phyloP scores from a whole-genome alignment of 2,888 invertebrate genomes.

The Aproaerema taeniolella region DNA sequence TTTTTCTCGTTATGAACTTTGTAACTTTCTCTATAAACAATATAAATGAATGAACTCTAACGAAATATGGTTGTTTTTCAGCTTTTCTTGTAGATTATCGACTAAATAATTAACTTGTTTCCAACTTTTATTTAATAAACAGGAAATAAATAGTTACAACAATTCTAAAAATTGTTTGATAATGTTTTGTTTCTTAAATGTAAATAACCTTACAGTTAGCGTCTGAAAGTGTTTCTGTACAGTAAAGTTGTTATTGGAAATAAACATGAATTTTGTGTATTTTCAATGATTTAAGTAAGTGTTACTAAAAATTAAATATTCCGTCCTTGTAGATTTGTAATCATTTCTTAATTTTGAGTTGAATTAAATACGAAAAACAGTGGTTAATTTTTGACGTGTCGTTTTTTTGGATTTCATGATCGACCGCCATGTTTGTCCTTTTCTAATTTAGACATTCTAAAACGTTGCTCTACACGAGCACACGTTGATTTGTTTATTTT shows the following conservation, averaged over 20 bases:
- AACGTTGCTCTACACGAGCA: too few relatives aligned
- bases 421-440: constrained; percentile 76
- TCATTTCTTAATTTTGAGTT: constrained; percentile 11
- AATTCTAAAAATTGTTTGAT: constrained; percentile 27
- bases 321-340: constrained; percentile 19
- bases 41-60: too few relatives aligned
- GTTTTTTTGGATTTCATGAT: constrained; percentile 57
- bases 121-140: constrained; percentile 29
- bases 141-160: constrained; percentile 28
- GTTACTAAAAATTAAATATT: constrained; percentile 27
- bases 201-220: constrained; percentile 57
- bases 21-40: too few relatives aligned
- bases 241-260: constrained; percentile 51
- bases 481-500: too few relatives aligned
- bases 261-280: constrained; percentile 57
- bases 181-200: constrained; percentile 40
- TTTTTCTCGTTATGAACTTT: too few relatives aligned
- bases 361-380: constrained; percentile 32
- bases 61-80: constrained; percentile 76
- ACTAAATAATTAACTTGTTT: constrained; percentile 39
- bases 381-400: constrained; percentile 67
- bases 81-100: constrained; percentile 59
- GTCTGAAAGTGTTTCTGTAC: constrained; percentile 54
- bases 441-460: constrained; percentile 44
- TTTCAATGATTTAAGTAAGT: constrained; percentile 66